Evolutionary conservation across 2,888 invertebrate species (phyloP), one percentile per base, ranked within the genome.

Genomic region (Xanthorhoe designata): DNA sequence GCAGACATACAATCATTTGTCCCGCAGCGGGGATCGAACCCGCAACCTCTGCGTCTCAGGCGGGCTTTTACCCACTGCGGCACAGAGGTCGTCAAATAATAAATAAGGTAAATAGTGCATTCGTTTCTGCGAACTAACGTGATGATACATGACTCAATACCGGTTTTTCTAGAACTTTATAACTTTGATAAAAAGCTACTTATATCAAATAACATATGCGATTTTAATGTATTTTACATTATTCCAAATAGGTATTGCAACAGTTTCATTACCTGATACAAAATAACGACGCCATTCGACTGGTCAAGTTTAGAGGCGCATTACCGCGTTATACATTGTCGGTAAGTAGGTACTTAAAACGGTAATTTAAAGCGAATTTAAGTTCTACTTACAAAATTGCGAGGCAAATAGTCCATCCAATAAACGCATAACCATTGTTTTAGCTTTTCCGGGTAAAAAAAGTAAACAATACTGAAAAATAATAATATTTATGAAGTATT

Each of bases 161-260:
- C 45, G 5, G 6, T 45, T 0, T 15, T 45, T 5, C 1, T n/a
- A 15, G 15, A 0, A 9, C 9, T 9, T 9, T 35, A 2, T 1
- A 35, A 8, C 35, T 2, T 1, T 42, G 45, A 45, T n/a, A n/a
- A 15, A 17, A 15, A 17, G 17, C 45, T 50, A 7, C 45, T 15
- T 3, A 24, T 24, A 24, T n/a, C 24, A 24, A 24, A 24, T 24
- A 24, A 13, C 19, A 42, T 55, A 55, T 51, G 51, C 4, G 19
- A 52, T 65, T 64, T 56, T 65, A 56, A 51, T 65, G 60, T 19
- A 60, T 32, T 49, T 13, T 5, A 64, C 55, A 65, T 55, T 32
- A 60, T 32, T 45, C 49, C 42, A 56, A 55, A 55, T 32, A 42
- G 45, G 51, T 19, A 1, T 54, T 51, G 55, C 64, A 60, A 51